Conservation (phyloP, 2,113 vertebrate genomes). For the Brachypteracias leptosomus region DNA sequence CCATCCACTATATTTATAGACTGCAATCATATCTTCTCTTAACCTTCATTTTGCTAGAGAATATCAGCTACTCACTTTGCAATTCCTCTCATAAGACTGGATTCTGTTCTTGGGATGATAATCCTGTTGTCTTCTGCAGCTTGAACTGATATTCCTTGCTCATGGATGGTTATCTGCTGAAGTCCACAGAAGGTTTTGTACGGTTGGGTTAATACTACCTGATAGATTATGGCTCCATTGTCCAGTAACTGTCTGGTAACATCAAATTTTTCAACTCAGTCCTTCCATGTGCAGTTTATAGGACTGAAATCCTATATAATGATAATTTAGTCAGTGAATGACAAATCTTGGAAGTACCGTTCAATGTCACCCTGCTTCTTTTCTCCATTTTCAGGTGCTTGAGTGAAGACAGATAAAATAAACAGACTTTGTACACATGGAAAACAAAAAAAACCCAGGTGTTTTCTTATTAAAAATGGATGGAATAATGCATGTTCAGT, state of each 20-base stretch:
- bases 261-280: neutral
- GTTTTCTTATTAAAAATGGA: neutral
- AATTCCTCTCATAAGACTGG: neutral
- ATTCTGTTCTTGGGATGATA: neutral
- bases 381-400: neutral
- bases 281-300: neutral
- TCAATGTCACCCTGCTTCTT: neutral
- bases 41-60: neutral
- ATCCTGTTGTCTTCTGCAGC: neutral
- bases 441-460: accelerated
- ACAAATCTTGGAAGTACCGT: neutral
- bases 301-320: neutral
- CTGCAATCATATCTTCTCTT: neutral
- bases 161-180: neutral
- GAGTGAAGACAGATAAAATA: neutral
- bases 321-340: neutral
- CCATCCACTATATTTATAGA: neutral
- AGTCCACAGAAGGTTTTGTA: neutral
- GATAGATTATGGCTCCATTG: neutral
- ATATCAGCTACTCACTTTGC: neutral
- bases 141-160: neutral
- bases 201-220: neutral
- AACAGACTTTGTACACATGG: neutral
- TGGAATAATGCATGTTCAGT: neutral
- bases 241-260: neutral